phyloP scores from a whole-genome alignment of 2,113 vertebrate species.

The Hymenochirus boettgeri region DNA sequence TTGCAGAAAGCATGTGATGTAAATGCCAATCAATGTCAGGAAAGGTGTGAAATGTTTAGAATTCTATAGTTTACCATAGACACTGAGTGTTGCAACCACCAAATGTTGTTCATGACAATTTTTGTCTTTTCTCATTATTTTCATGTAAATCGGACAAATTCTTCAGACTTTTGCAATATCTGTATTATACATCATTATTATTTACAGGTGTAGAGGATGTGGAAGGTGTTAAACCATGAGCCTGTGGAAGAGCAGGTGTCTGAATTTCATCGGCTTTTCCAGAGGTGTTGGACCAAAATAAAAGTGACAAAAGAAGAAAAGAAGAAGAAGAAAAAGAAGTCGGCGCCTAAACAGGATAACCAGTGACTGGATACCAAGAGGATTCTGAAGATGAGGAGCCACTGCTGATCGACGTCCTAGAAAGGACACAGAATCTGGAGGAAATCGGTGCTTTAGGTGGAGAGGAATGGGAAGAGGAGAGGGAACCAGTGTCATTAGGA shows the following conservation, averaged over 20 bases:
- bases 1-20: too few relatives aligned
- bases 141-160: too few relatives aligned
- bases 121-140: too few relatives aligned
- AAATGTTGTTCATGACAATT: too few relatives aligned
- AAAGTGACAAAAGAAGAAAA: not conserved
- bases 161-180: too few relatives aligned
- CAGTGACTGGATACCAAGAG: not conserved
- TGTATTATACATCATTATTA: too few relatives aligned
- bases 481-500: not conserved
- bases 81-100: too few relatives aligned
- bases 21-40: too few relatives aligned
- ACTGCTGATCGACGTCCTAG: slow-evolving; percentile 59
- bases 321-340: not conserved
- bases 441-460: slow-evolving; percentile 64
- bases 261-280: slow-evolving; percentile 57
- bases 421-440: slow-evolving; percentile 58
- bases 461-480: slow-evolving; percentile 37
- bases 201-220: too few relatives aligned
- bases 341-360: not conserved
- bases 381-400: slow-evolving; percentile 45
- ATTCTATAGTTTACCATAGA: too few relatives aligned
- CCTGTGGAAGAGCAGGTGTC: slow-evolving; percentile 47
- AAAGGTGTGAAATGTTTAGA: too few relatives aligned
- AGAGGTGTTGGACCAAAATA: slow-evolving; percentile 43
- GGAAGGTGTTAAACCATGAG: too few relatives aligned